phyloP scores from a whole-genome alignment of 53 echinoderm and acorn worm genomes.

The Arbacia lixula region DNA sequence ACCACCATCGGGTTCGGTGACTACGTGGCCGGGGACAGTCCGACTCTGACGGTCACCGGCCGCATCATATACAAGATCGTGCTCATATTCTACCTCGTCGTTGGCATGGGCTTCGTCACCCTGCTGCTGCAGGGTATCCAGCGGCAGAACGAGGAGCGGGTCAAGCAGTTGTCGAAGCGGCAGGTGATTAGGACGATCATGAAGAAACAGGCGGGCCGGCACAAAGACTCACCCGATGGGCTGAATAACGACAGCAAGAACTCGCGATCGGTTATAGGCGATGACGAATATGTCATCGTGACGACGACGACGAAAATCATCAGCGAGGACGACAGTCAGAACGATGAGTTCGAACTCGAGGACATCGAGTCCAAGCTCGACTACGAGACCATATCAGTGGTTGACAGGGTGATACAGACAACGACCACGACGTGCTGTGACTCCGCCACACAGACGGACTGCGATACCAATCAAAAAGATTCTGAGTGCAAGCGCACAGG shows the following conservation, averaged over 20 bases:
- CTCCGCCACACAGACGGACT: conserved; percentile 18
- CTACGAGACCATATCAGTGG: conserved; percentile 28
- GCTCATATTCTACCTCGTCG: conserved; percentile 69
- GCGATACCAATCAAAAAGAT: no score
- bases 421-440: neutral
- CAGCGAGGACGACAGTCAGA: conserved; percentile 26
- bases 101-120: conserved; percentile 72
- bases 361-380: conserved; percentile 1
- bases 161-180: conserved; percentile 37
- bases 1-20: conserved; percentile 84
- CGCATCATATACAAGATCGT: conserved; percentile 66
- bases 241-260: neutral
- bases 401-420: conserved; percentile 16
- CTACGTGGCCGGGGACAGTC: conserved; percentile 74
- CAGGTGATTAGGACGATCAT: conserved; percentile 60
- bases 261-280: conserved; percentile 34
- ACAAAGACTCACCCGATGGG: neutral
- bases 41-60: conserved; percentile 37
- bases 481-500: no score
- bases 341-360: conserved; percentile 17
- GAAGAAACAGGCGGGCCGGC: conserved; percentile 53
- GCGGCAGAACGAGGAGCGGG: conserved; percentile 48
- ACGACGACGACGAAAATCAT: conserved; percentile 44
- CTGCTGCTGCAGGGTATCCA: conserved; percentile 66
- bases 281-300: conserved; percentile 62